Conservation (phyloP, 2,797 vertebrate genomes). For the Hafferia zeledoni region DNA sequence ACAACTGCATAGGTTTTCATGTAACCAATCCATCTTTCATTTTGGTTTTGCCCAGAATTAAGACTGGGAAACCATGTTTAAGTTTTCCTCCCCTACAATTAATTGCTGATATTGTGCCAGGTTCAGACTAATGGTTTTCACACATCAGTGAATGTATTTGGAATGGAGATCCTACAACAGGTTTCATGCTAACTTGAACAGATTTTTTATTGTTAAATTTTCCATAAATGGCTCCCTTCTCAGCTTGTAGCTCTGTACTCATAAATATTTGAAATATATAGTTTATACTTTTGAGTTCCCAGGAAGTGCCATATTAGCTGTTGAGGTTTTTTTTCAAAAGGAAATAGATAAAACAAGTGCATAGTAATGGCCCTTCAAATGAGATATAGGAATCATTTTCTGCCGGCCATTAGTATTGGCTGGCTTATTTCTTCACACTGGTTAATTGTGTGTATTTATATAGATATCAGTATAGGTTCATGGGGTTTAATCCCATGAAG, state of each 20-base stretch:
- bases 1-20: not conserved
- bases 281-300: constrained; percentile 61
- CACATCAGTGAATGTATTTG: constrained; percentile 63
- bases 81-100: constrained; percentile 62
- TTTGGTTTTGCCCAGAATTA: constrained; percentile 50
- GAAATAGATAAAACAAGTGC: not conserved
- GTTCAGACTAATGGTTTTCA: constrained; percentile 55
- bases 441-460: not conserved
- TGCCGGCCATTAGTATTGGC: not conserved
- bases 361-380: not conserved
- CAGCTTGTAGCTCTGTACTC: constrained; percentile 41
- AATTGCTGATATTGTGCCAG: constrained; percentile 51
- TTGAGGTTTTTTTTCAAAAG: constrained; percentile 26
- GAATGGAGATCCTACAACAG: constrained; percentile 47
- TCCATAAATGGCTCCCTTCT: constrained; percentile 53
- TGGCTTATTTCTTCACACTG: not conserved
- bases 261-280: constrained; percentile 67
- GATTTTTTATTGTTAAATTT: constrained; percentile 65
- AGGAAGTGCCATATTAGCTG: constrained; percentile 50
- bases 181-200: constrained; percentile 59
- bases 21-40: constrained; percentile 45
- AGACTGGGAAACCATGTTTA: constrained; percentile 41
- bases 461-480: not conserved
- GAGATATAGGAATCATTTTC: not conserved
- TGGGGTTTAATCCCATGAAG: not conserved